Evolutionary conservation across 1,140 invertebrate species (phyloP).

Genomic region (Plutomurus gul): DNA sequence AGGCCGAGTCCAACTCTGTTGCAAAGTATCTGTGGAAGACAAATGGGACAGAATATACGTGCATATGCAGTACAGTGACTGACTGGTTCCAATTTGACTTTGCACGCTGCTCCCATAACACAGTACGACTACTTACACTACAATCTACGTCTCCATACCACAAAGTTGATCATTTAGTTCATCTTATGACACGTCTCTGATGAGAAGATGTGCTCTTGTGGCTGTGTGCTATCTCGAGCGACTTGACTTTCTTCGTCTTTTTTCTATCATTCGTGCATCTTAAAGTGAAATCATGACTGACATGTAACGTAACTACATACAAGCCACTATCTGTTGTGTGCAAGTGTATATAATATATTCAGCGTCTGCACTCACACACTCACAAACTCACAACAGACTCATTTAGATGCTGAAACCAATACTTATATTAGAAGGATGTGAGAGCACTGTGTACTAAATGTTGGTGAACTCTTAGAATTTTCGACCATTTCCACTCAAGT

Average conservation of each 20-base stretch:
- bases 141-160: background rate
- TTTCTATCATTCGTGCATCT: slow-evolving; percentile 14
- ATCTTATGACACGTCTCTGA: too few species aligned
- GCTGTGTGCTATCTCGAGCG: background rate
- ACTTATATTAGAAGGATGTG: background rate
- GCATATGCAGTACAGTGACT: too few species aligned
- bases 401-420: background rate
- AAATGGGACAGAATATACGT: too few species aligned
- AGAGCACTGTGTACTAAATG: background rate
- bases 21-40: too few species aligned
- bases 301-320: background rate
- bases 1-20: too few species aligned
- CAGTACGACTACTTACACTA: background rate
- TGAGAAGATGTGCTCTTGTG: background rate
- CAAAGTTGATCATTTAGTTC: background rate
- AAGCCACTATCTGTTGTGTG: background rate
- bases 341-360: background rate
- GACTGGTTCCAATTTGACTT: background rate
- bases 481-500: background rate
- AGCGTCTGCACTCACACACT: too few species aligned
- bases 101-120: background rate
- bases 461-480: slow-evolving; percentile 1
- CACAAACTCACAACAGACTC: too few species aligned
- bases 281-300: slow-evolving; percentile 24
- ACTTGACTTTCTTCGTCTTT: slow-evolving; percentile 5